phyloP scores from a whole-genome alignment of 1,140 invertebrate species.

The Tetramorium alpestre region DNA sequence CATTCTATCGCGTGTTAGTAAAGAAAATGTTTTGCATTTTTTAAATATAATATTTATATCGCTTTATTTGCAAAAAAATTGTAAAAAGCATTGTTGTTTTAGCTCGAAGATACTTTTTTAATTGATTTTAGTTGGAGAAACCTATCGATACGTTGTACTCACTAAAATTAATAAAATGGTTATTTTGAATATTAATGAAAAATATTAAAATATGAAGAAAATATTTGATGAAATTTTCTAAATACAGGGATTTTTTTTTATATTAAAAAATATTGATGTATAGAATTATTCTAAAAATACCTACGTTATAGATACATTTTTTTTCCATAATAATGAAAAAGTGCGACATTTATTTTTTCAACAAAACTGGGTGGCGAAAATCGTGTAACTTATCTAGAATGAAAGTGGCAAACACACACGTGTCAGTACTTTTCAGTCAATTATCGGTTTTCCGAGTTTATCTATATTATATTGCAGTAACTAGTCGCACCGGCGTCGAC shows the following conservation, averaged over 20 bases:
- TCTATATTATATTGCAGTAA: conserved; percentile 39
- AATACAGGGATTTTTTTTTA: conserved; percentile 5
- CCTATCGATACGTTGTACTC: not conserved
- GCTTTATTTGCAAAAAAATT: not conserved
- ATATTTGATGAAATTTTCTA: not conserved
- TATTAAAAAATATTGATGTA: not conserved
- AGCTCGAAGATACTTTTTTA: not conserved
- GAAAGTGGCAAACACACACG: conserved; percentile 7
- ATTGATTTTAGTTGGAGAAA: not conserved
- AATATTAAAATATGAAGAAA: not conserved
- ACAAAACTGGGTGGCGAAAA: conserved; percentile 5
- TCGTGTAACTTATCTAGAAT: conserved; percentile 25
- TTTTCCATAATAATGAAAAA: not conserved
- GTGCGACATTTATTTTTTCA: not conserved
- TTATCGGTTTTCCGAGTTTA: conserved; percentile 45
- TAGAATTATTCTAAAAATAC: not conserved
- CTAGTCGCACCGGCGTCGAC: conserved; percentile 24
- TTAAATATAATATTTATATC: not conserved
- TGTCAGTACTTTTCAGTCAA: conserved; percentile 47
- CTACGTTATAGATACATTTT: not conserved
- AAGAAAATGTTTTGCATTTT: not conserved
- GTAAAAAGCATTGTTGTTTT: not conserved
- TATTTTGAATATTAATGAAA: not conserved
- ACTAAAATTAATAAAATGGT: not conserved
- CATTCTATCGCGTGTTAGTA: not conserved